Base-by-base conservation (phyloP, 2,888 invertebrate genomes). In the Gandaritis pyraliata region DNA sequence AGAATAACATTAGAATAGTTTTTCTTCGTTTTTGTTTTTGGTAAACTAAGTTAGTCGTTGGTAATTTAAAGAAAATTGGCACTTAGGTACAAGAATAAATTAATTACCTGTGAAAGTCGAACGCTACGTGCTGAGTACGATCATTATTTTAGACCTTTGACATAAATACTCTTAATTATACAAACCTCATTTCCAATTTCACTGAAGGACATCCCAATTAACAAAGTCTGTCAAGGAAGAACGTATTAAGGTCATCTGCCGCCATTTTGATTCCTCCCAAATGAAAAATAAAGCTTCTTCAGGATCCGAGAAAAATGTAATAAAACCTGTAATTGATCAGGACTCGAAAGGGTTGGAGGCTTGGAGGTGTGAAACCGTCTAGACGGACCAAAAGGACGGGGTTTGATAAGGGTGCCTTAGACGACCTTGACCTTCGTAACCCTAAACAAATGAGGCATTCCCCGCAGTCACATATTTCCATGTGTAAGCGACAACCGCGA, bases 331-430 rank as follows among this genome's bases (percentile, higher is more conserved):
- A 84, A 88, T 84, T 83, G 83, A 80, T 81, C 80, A 83, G 86
- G 81, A 82, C 81, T 83, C 83, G 73, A 81, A 85, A 88, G 85
- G 88, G 88, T 88, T 86, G 81, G 77, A 88, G 86, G 88, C 87
- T 88, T 86, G 81, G 77, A 90, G 88, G 90, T 90, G 90, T 83
- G 87, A 86, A 85, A 75, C 80, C 85, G 91, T 91, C 91, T 91
- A 91, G 91, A 91, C 91, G 88, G 84, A 82, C 88, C 87, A 82
- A 86, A 83, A 86, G 85, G 86, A 86, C 86, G 85, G 84, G 81
- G 81, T 83, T 84, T 90, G 90, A 88, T 89, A 87, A 89, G 89
- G 90, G 89, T 88, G 84, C 85, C 83, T 83, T 81, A 78, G 83
- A 75, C 83, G 87, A 80, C 91, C 91, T 90, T 92, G 91, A 91